A percentile compares a stretch with the other conserved stretches of the same genome.
Evolutionary conservation across 1,140 invertebrate genomes (phyloP).

Genomic region (Zaprionus gabonicus): DNA sequence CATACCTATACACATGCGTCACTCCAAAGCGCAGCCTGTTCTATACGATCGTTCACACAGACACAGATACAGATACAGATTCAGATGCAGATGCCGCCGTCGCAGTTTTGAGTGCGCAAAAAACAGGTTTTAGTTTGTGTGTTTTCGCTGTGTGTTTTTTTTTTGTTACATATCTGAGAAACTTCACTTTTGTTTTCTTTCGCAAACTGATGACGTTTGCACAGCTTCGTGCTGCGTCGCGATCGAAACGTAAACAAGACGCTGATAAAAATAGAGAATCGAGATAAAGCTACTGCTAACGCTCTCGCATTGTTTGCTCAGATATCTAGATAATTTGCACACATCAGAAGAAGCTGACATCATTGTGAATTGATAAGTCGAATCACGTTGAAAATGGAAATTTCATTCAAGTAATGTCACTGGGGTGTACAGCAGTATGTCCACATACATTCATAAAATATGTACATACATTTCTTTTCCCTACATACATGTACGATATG

Average conservation of each 20-base stretch:
- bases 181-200: conserved; percentile 75
- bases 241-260: conserved; percentile 53
- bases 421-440: neutral
- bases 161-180: conserved; percentile 37
- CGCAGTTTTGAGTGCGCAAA: neutral
- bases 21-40: conserved; percentile 52
- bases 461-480: too few relatives aligned
- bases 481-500: neutral
- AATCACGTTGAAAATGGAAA: neutral
- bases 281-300: neutral
- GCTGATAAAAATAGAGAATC: conserved; percentile 7
- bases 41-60: conserved; percentile 47
- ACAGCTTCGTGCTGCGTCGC: conserved; percentile 11
- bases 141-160: neutral
- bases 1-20: conserved; percentile 48
- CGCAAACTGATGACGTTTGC: conserved; percentile 58
- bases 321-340: conserved; percentile 31
- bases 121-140: conserved; percentile 55
- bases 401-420: neutral
- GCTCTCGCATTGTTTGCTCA: conserved; percentile 1
- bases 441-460: neutral
- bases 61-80: conserved; percentile 23
- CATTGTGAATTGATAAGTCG: neutral
- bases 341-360: conserved; percentile 34
- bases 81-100: conserved; percentile 13